A percentile compares a stretch with the other conserved stretches of the same genome.
phyloP scores from a whole-genome alignment of 2,888 invertebrate genomes.

The Junonia oenone region DNA sequence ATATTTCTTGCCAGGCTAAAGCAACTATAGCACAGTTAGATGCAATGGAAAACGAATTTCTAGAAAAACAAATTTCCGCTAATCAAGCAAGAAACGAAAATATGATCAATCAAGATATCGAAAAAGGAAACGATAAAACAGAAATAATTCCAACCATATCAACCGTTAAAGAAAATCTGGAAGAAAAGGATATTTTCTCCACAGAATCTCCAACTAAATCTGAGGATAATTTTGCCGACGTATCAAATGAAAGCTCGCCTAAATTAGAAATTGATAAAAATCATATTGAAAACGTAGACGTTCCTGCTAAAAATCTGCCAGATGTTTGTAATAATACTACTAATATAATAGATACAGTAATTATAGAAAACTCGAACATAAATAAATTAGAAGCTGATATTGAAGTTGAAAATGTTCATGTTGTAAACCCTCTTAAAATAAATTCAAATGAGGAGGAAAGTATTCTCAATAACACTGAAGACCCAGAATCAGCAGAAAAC shows the following conservation, averaged over 20 bases:
- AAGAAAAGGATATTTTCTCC: constrained; percentile 39
- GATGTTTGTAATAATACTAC: background rate
- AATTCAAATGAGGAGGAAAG: background rate
- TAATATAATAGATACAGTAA: background rate
- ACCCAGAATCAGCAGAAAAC: background rate
- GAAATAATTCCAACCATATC: background rate
- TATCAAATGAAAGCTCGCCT: constrained; percentile 56
- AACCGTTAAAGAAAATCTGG: constrained; percentile 17
- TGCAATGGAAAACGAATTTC: constrained; percentile 63
- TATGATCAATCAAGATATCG: constrained; percentile 51
- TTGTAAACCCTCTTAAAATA: background rate
- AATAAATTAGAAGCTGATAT: background rate
- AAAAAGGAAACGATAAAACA: constrained; percentile 31
- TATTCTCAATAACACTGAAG: background rate
- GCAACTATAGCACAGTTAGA: constrained; percentile 54
- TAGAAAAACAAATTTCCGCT: constrained; percentile 49
- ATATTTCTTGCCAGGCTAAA: constrained; percentile 51
- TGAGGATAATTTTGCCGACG: constrained; percentile 61
- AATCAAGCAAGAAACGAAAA: constrained; percentile 59
- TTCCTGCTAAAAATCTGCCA: background rate
- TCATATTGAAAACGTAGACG: constrained; percentile 19
- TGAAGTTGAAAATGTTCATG: background rate
- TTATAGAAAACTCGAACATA: background rate
- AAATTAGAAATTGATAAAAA: constrained; percentile 37
- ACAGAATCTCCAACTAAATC: constrained; percentile 55